Evolutionary conservation across 2,797 vertebrate genomes (phyloP), one percentile per base, ranked within the genome.

Genomic region (Squalus acanthias): DNA sequence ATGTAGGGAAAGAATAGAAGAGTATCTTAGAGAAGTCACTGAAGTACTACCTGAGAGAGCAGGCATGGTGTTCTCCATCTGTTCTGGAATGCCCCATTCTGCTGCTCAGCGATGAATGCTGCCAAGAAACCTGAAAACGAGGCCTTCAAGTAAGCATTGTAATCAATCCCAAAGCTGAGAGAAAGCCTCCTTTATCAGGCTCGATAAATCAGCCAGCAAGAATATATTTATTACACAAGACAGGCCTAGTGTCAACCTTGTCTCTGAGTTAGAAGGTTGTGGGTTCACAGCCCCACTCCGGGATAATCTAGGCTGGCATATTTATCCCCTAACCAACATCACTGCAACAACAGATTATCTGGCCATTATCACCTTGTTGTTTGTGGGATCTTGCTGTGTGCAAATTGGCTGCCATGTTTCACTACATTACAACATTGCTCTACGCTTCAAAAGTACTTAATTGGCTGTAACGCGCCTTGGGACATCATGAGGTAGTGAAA

Each of bases 11-110:
- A 93, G 20, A 3, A 82, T 22, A 65, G 57, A n/a, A 60, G 57
- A 92, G 29, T 17, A 22, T 65, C 89, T 92, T n/a, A n/a, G 89
- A 67, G 2, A 93, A 93, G 91, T 93, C 91, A 69, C 22, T 93
- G 69, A 93, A 46, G 69, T 69, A 39, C n/a, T 69, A 69, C n/a
- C 91, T 93, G 65, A 69, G 91, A 63, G 91, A 91, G 39, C 15
- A 39, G 33, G 33, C 33, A 7, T 46, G 12, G 33, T 20, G 13
- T 46, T 20, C 39, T 69, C 91, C 91, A 69, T 93, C 91, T 93
- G 91, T 46, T 67, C 91, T 46, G n/a, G n/a, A 69, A 69, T 93
- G 65, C 20, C 15, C 6, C n/a, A 46, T 46, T 82, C 39, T 39
- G 39, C 33, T 67, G 89, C n/a, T 67, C 17, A n/a, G 9, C 2